phyloP scores from a whole-genome alignment of 1,140 invertebrate genomes.

The Drosophila tristis region DNA sequence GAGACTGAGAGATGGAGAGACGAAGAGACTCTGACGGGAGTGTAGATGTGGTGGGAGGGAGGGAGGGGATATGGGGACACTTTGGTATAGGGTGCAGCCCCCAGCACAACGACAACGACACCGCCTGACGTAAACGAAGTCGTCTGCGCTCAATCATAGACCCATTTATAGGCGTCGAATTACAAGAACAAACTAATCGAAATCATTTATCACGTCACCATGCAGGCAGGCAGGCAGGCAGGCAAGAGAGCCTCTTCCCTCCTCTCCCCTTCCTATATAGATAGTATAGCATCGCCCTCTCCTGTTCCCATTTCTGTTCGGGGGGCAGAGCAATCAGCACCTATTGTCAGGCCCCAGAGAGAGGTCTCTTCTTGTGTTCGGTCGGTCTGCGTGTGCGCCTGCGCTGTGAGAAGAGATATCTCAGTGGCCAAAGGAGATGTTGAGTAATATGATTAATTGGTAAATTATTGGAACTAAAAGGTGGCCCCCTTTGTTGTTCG shows the following conservation, averaged over 20 bases:
- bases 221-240: constrained; percentile 51
- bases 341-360: constrained; percentile 72
- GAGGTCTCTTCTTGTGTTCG: constrained; percentile 39
- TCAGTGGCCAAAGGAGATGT: constrained; percentile 45
- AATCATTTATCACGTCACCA: constrained; percentile 83
- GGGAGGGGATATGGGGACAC: constrained; percentile 40
- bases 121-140: constrained; percentile 77
- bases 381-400: constrained; percentile 31
- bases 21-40: constrained; percentile 10
- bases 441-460: constrained; percentile 80
- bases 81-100: constrained; percentile 45
- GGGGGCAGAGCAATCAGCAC: constrained; percentile 78
- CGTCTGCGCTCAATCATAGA: constrained; percentile 82
- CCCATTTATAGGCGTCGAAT: constrained; percentile 84
- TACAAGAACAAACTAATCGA: constrained; percentile 84
- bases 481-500: constrained; percentile 63
- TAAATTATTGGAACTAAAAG: constrained; percentile 82
- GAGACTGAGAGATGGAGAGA: constrained; percentile 45
- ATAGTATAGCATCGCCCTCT: constrained; percentile 22
- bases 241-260: background rate
- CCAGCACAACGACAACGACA: constrained; percentile 54
- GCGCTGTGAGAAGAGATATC: constrained; percentile 4
- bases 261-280: constrained; percentile 7
- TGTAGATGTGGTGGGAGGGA: background rate
- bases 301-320: constrained; percentile 62